Conservation (phyloP, 35 echinoderm and acorn worm species). For the Apostichopus parvimensis region DNA sequence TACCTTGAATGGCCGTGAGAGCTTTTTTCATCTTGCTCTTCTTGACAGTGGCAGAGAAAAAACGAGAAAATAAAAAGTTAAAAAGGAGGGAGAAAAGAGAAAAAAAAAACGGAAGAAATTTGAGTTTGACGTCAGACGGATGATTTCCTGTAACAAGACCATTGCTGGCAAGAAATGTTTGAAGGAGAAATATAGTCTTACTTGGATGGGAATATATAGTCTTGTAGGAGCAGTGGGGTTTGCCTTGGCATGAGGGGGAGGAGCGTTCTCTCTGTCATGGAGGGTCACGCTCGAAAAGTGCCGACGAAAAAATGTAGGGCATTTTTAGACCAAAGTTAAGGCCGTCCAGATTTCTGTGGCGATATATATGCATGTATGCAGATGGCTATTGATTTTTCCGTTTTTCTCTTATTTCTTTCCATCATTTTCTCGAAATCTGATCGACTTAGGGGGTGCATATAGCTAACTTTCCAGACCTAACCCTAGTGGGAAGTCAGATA, state of each 20-base stretch:
- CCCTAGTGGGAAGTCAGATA: not conserved
- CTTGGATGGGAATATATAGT: not conserved
- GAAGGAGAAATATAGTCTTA: not conserved
- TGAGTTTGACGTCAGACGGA: conserved; percentile 24
- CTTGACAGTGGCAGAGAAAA: conserved; percentile 3
- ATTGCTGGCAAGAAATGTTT: not conserved
- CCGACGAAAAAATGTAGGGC: not conserved
- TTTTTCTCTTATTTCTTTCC: not conserved
- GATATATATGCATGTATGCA: not conserved
- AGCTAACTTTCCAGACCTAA: not conserved
- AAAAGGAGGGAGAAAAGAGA: not conserved
- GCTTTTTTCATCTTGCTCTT: conserved; percentile 26
- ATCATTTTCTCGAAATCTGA: too few species aligned
- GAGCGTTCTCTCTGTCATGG: not conserved
- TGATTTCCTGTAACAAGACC: conserved; percentile 36
- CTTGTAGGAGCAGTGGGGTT: conserved; percentile 5
- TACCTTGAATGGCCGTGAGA: conserved; percentile 39
- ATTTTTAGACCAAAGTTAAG: conserved; percentile 3
- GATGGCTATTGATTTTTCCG: not conserved
- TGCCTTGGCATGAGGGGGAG: not conserved
- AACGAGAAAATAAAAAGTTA: not conserved
- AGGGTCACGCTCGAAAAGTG: not conserved
- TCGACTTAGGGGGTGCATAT: not conserved
- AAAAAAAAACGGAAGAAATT: not conserved
- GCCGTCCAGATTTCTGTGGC: not conserved